Evolutionary conservation across 2,888 invertebrate genomes (phyloP).

Genomic region (Anaspis maculata): DNA sequence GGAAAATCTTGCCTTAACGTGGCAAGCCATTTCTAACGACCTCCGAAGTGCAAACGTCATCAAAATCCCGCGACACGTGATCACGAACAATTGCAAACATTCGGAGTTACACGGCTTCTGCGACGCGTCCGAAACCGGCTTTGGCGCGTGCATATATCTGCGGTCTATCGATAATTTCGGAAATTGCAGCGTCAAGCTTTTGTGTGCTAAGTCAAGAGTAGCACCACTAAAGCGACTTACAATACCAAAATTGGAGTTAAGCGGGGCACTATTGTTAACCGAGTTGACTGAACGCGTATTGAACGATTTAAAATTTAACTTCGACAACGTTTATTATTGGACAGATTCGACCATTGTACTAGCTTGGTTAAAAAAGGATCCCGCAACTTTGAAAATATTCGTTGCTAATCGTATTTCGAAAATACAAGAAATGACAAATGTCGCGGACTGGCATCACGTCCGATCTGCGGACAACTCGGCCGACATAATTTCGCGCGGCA

Average conservation of each 20-base stretch:
- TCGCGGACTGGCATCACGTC: slow-evolving; percentile 6
- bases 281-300: slow-evolving; percentile 3
- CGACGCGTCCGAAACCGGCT: slow-evolving; percentile 4
- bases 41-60: no score
- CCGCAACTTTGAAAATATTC: slow-evolving; percentile 6
- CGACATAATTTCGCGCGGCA: slow-evolving; percentile 5
- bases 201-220: slow-evolving; percentile 10
- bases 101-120: slow-evolving; percentile 6
- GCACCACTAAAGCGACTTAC: slow-evolving; percentile 8
- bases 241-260: slow-evolving; percentile 9
- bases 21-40: no score
- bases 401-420: slow-evolving; percentile 9
- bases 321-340: slow-evolving; percentile 1
- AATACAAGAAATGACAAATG: slow-evolving; percentile 3
- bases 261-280: slow-evolving; percentile 9
- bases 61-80: no score
- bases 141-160: slow-evolving; percentile 5
- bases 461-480: slow-evolving; percentile 6
- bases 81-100: no score
- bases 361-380: slow-evolving; percentile 2
- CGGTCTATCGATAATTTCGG: neutral
- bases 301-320: neutral
- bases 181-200: neutral
- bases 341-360: slow-evolving; percentile 9
- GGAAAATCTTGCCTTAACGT: no score